These are phyloP conservation scores for Agriopis aurantiaria DNA, from an alignment of 2,888 invertebrate species.

Conservation along the genomic window DNA sequence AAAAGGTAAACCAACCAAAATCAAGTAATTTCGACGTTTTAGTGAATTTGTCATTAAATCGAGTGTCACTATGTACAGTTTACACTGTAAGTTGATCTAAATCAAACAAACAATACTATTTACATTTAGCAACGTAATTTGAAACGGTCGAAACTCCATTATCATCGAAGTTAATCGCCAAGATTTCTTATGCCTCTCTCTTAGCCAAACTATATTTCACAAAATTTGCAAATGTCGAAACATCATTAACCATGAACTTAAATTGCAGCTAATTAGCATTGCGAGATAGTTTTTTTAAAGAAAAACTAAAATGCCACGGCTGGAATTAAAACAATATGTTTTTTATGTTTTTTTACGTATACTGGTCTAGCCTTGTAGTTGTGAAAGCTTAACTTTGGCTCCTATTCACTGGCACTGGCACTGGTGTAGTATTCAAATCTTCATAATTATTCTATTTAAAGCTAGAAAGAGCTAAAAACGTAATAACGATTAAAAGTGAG, in stretches of 20 bases:
- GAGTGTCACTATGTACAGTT: too few species aligned
- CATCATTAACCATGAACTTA: constrained; percentile 55
- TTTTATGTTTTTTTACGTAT: background rate
- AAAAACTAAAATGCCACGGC: constrained; percentile 23
- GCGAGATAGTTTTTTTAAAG: constrained; percentile 34
- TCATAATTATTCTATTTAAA: too few species aligned
- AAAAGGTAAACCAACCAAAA: too few species aligned
- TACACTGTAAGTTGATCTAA: background rate
- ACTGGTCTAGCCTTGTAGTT: constrained; percentile 4
- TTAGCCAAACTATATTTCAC: constrained; percentile 43
- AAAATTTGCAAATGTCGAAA: constrained; percentile 45
- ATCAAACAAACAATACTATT: background rate
- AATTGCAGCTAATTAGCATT: constrained; percentile 52
- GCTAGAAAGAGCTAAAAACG: too few species aligned
- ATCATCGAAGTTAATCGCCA: constrained; percentile 17
- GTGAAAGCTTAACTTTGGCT: constrained; percentile 4
- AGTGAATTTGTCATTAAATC: too few species aligned
- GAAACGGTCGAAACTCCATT: constrained; percentile 15
- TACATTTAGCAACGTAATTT: constrained; percentile 17
- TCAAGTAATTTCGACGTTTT: too few species aligned
- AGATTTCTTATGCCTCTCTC: constrained; percentile 37
- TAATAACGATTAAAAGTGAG: too few species aligned
- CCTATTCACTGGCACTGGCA: too few species aligned
- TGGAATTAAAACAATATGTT: constrained; percentile 11
- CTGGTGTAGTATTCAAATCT: too few species aligned